Evolutionary conservation across 2,797 vertebrate species (phyloP).

Genomic region (Sibirionetta formosa): DNA sequence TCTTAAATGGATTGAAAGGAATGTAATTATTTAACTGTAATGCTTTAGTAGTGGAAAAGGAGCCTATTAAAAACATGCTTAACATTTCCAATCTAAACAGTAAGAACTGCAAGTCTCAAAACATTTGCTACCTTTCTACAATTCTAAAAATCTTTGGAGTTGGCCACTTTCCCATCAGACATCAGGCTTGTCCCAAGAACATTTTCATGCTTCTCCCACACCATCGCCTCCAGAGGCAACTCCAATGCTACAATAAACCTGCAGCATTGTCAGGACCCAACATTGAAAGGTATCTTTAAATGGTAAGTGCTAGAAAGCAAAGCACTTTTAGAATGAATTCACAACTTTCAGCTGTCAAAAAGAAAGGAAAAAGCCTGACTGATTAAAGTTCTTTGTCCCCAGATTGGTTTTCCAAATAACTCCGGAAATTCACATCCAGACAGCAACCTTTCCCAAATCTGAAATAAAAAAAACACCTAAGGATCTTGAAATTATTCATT

Average conservation of each 20-base stretch:
- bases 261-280: not conserved
- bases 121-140: conserved; percentile 45
- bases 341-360: not conserved
- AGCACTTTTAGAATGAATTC: not conserved
- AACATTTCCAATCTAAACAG: conserved; percentile 48
- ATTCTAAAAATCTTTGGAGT: conserved; percentile 31
- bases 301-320: not conserved
- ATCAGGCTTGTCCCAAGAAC: not conserved
- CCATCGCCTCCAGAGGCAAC: not conserved
- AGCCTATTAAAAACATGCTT: conserved; percentile 14
- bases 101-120: conserved; percentile 39
- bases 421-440: not conserved
- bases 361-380: not conserved
- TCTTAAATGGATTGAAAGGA: conserved; percentile 34
- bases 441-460: not conserved
- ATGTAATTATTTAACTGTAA: conserved; percentile 43
- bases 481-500: not conserved
- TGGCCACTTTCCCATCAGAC: not conserved
- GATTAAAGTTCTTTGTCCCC: not conserved
- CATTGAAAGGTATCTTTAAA: not conserved
- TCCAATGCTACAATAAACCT: not conserved
- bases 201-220: not conserved
- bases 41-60: conserved; percentile 26
- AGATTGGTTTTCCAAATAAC: not conserved
- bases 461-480: not conserved